Base-by-base conservation (phyloP, 2,113 vertebrate species). In the Falco punctatus region DNA sequence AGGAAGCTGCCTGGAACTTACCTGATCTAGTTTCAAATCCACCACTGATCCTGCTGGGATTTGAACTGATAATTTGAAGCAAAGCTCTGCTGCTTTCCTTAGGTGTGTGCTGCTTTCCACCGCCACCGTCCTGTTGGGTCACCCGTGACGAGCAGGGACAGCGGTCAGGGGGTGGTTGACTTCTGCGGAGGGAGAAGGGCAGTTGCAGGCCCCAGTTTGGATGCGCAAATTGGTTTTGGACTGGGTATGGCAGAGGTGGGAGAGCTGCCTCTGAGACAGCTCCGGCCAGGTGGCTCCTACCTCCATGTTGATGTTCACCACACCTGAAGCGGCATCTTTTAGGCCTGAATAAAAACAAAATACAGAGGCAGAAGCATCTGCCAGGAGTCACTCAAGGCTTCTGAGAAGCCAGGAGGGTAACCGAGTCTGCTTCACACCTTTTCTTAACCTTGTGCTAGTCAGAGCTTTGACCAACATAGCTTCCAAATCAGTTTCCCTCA, bases 21-120 rank as follows among this genome's bases (percentile, higher is more conserved):
- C 44, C 75, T 86, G 82, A 71, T 95, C 82, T 93, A 57, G 17
- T 95, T 96, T 94, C 44, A 75, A 89, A 91, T 69, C 80, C 81
- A 75, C 57, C 46, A 4, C 61, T 81, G n/a, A n/a, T n/a, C n/a
- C n/a, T n/a, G 17, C 52, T 67, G 92, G 86, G 92, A 88, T 95
- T 86, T 89, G 77, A 84, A 59, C 55, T 48, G 52, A 80, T 82
- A 81, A 88, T 86, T 88, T 86, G 80, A 74, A 88, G 51, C 59
- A 92, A 88, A 92, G 19, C 51, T 81, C 51, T 42, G 59, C 33
- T 67, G 51, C 74, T 92, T 93, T 86, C 83, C 85, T 73, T 49
- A 46, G 90, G 54, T 66, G 35, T 59, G 59, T 13, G 92, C 90
- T 82, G 62, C 74, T 92, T 96, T 83, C 69, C 64, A n/a, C 46